Evolutionary conservation across 2,113 vertebrate genomes (phyloP).

Genomic region (Oenanthe oenanthe): DNA sequence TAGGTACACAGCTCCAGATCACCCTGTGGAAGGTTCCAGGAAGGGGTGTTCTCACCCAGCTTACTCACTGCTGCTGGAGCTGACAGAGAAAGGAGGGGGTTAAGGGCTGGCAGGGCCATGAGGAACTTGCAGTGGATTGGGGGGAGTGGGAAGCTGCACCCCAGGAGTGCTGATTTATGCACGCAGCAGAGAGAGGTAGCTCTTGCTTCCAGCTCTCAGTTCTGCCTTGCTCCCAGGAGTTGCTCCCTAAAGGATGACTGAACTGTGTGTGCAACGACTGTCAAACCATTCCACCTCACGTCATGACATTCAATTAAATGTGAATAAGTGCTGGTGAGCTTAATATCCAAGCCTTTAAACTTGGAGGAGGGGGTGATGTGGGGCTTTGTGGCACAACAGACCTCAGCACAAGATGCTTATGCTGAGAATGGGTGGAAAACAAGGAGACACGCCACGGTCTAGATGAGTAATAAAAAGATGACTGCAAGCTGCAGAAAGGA

Average conservation of each 20-base stretch:
- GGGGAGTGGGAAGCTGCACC: not conserved
- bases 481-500: conserved; percentile 53
- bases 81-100: not conserved
- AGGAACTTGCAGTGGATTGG: accelerated
- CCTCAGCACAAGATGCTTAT: not conserved
- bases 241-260: not conserved
- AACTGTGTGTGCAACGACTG: not conserved
- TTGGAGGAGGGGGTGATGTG: not conserved
- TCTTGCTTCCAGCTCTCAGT: not conserved
- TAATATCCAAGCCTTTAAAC: not conserved
- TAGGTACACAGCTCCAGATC: accelerated
- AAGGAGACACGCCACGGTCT: not conserved
- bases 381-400: not conserved
- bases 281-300: not conserved
- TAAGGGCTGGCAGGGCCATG: not conserved
- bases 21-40: not conserved
- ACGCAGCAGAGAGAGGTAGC: not conserved
- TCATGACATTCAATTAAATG: not conserved
- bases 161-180: not conserved
- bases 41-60: not conserved
- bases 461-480: conserved; percentile 50
- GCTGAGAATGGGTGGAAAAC: not conserved
- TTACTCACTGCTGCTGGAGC: not conserved
- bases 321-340: not conserved
- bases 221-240: not conserved